Evolutionary conservation across 2,797 vertebrate species (phyloP).

Genomic region (Erpetoichthys calabaricus): DNA sequence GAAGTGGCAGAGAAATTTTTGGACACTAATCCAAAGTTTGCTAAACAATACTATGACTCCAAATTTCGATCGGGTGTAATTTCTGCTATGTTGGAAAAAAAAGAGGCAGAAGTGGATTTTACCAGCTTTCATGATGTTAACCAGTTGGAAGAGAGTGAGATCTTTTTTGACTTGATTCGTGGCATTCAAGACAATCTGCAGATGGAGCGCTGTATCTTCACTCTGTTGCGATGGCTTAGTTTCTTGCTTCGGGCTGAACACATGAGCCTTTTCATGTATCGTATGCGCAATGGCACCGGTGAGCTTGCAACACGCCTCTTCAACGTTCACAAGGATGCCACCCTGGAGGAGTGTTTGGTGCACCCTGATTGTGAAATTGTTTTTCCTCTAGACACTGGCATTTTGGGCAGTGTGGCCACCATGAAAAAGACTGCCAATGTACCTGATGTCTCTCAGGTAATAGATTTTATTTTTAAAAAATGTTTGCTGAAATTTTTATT

Average conservation of each 20-base stretch:
- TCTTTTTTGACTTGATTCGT: constrained; percentile 69
- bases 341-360: constrained; percentile 67
- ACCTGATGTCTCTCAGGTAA: constrained; percentile 52
- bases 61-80: constrained; percentile 56
- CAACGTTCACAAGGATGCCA: constrained; percentile 57
- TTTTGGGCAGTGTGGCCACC: constrained; percentile 66
- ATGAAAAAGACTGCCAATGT: constrained; percentile 67
- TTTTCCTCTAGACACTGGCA: constrained; percentile 71
- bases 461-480: no score
- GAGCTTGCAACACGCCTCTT: constrained; percentile 76
- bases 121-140: constrained; percentile 42
- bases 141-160: constrained; percentile 66
- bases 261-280: constrained; percentile 80
- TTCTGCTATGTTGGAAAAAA: constrained; percentile 50
- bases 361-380: constrained; percentile 71
- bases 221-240: constrained; percentile 61
- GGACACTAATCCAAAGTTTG: constrained; percentile 65
- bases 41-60: constrained; percentile 62
- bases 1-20: constrained; percentile 69
- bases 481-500: no score
- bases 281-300: constrained; percentile 65
- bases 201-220: constrained; percentile 64
- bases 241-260: constrained; percentile 63
- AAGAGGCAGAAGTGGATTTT: constrained; percentile 41
- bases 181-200: constrained; percentile 74